Base-by-base conservation (phyloP, 2,888 invertebrate genomes). In the Amiota minor region DNA sequence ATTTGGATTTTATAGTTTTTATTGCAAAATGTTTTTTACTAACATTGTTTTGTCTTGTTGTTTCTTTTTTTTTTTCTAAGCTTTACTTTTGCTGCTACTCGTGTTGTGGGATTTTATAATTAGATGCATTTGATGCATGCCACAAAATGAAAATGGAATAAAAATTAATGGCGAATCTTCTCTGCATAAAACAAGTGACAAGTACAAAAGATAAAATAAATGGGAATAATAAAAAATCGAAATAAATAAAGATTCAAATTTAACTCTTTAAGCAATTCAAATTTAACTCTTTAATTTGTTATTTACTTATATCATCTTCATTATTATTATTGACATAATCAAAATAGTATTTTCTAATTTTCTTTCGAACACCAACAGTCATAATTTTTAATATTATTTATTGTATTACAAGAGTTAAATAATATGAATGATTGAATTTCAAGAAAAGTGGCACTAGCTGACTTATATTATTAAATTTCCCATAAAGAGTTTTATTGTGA, bases 141-240 rank as follows among this genome's bases (percentile, higher is more conserved):
- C 70, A 70, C 74, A 80, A 84, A 49, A 59, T 80, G 79, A 78
- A 80, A 84, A 78, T 81, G 79, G 84, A 84, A 82, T 83, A 78
- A 59, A 16, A 20, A 59, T 3, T 16, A 20, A 11, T 11, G 59
- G 59, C 11, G 12, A 59, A 59, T 59, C 59, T 16, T 20, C 59
- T 59, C 20, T 59, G 59, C 59, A 59, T 59, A 59, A 16, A 59
- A 59, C 59, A 59, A 10, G 59, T 20, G 20, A n/a, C 53, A 50
- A 50, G 6, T 50, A n/a, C 12, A n/a, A 50, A 50, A 50, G 20
- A 18, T 11, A 59, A 18, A 56, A 56, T 1, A 56, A 56, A 11
- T 11, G 11, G 18, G 11, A 59, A 16, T 11, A 59, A 20, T 9
- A 59, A 10, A 59, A 59, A 20, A 59, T 20, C 20, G 16, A 59